phyloP scores from a whole-genome alignment of 2,888 invertebrate genomes.

The Conops quadrifasciatus region DNA sequence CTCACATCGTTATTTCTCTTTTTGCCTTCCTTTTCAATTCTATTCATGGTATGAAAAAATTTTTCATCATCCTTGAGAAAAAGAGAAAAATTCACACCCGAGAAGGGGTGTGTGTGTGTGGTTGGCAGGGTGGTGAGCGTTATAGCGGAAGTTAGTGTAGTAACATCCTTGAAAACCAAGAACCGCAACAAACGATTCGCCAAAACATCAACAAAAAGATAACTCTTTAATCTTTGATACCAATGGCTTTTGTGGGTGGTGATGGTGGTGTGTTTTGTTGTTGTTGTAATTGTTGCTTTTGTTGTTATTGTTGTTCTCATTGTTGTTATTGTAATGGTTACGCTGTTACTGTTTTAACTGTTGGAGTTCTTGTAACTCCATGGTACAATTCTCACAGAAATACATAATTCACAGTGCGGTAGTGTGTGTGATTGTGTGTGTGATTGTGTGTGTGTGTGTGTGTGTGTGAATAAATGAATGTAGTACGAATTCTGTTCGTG shows the following conservation, averaged over 20 bases:
- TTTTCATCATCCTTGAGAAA: neutral
- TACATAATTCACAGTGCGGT: conserved; percentile 31
- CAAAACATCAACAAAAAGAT: conserved; percentile 22
- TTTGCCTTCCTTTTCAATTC: neutral
- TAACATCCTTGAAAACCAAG: conserved; percentile 23
- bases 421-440: conserved; percentile 19
- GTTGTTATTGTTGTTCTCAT: conserved; percentile 1
- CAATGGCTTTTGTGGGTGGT: neutral
- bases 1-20: conserved; percentile 14
- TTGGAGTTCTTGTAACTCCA: conserved; percentile 23
- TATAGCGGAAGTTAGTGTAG: neutral
- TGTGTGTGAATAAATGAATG: neutral
- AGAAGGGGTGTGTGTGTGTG: neutral
- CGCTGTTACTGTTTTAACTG: too few species aligned
- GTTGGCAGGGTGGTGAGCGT: neutral
- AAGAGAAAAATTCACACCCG: neutral
- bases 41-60: conserved; percentile 12
- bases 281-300: conserved; percentile 14
- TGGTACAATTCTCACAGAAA: conserved; percentile 24
- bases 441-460: neutral
- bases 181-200: conserved; percentile 23
- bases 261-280: neutral
- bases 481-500: conserved; percentile 1
- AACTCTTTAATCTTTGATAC: conserved; percentile 22
- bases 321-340: conserved; percentile 1